Conservation (phyloP, 2,888 invertebrate genomes). For the Oxyscelio sp. region DNA sequence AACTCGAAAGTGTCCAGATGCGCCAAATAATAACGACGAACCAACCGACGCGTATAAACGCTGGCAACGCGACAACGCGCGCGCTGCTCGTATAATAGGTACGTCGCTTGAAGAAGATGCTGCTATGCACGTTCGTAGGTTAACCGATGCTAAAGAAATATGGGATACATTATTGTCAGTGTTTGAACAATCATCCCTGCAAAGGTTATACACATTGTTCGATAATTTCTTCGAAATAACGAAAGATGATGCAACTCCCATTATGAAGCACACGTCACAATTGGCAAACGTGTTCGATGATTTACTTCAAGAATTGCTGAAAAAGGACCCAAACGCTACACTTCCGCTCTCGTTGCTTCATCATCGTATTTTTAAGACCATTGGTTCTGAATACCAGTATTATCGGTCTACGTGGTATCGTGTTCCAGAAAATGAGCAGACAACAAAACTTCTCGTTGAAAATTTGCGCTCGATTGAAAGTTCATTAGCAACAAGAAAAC, state of each 20-base stretch:
- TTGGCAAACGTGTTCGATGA: constrained; percentile 74
- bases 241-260: constrained; percentile 55
- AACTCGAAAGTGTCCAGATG: constrained; percentile 69
- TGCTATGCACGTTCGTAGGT: constrained; percentile 71
- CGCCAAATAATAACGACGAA: constrained; percentile 60
- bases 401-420: too few relatives aligned
- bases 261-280: constrained; percentile 53
- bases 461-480: constrained; percentile 68
- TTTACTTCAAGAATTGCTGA: constrained; percentile 62
- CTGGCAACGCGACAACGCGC: constrained; percentile 76
- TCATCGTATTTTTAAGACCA: constrained; percentile 75
- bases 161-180: constrained; percentile 73
- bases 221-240: constrained; percentile 65
- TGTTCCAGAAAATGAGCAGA: constrained; percentile 69
- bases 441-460: constrained; percentile 71
- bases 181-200: too few relatives aligned
- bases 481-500: constrained; percentile 38
- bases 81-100: constrained; percentile 71
- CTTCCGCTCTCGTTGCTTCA: constrained; percentile 74
- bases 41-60: constrained; percentile 65
- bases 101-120: constrained; percentile 74
- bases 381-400: constrained; percentile 72
- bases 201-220: constrained; percentile 74
- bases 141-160: constrained; percentile 76
- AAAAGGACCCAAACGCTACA: constrained; percentile 56